Base-by-base conservation (phyloP, 2,888 invertebrate genomes). In the Stratiomys singularior region DNA sequence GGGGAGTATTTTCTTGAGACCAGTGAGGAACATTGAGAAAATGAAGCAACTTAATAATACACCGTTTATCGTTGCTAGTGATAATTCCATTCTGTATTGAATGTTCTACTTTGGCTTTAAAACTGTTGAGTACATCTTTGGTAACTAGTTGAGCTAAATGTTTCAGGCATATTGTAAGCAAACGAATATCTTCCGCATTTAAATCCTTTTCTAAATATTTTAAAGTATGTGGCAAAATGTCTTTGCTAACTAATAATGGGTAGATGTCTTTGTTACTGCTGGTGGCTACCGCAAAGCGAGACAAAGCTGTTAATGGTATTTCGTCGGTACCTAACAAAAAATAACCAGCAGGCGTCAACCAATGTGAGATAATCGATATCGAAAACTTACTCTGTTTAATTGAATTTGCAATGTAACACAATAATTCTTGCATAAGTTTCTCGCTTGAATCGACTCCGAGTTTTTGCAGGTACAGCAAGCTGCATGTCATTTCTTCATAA, bases 21-120 rank as follows among this genome's bases (percentile, higher is more conserved):
- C 89, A 90, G 1, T 83, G 82, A 1, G 89, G 86, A 80, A 87
- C 83, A 82, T 88, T 89, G 25, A 90, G 84, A 82, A 89, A 87
- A 76, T 86, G 84, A 21, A 86, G 77, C n/a, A 84, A 77, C 79
- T 86, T 86, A 0, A 87, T 77, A 1, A 85, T 76, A 7, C 84
- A 82, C 58, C 83, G 85, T 1, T 82, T 82, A 1, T 82, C 82
- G 1, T 72, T 52, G 0, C 81, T 81, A 60, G 82, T 84, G 1
- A 89, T 79, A 4, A 81, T 79, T 4, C 84, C 83, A 0, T 79
- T 79, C 0, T 84, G 80, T 37, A 90, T 80, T 18, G 89, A 80
- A 21, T 84, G 63, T 0, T 80, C 63, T 0, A 88, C 82, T 81
- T 87, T 87, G 0, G 76, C 47, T 80, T 86, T 88, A 80, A 87